These are phyloP conservation scores for Cotesia congregata DNA, from an alignment of 2,888 invertebrate genomes.

Conservation along the genomic window DNA sequence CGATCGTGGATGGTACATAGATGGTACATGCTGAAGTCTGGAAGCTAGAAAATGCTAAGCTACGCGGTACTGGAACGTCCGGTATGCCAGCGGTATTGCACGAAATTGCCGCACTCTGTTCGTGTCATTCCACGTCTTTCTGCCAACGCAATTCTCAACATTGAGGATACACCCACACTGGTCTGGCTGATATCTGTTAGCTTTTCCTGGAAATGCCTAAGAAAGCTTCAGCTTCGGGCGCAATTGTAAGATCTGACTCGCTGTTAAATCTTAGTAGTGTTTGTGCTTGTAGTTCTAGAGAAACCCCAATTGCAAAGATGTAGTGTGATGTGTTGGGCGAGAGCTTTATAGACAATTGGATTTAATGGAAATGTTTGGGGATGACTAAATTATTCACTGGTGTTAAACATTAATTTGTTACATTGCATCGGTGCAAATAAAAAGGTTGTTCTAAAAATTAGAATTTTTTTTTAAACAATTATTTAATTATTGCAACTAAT, in stretches of 20 bases:
- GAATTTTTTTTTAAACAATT: too few species aligned
- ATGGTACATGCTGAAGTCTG: conserved; percentile 27
- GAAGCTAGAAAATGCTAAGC: conserved; percentile 67
- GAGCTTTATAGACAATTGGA: conserved; percentile 12
- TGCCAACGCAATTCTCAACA: conserved; percentile 37
- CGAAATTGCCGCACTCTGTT: conserved; percentile 69
- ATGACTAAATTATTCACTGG: background rate
- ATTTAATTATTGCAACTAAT: too few species aligned
- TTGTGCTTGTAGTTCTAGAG: background rate
- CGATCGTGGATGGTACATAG: background rate
- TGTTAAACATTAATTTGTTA: too few species aligned
- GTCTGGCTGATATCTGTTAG: too few species aligned
- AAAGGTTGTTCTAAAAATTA: too few species aligned
- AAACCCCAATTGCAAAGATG: background rate
- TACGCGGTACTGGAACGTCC: conserved; percentile 65
- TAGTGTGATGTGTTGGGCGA: background rate
- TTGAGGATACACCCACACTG: background rate
- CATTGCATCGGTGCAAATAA: too few species aligned
- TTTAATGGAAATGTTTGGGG: conserved; percentile 3
- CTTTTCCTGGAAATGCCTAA: too few species aligned
- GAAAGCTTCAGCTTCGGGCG: background rate
- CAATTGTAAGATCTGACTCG: background rate
- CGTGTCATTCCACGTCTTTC: conserved; percentile 63
- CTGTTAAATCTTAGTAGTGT: background rate
- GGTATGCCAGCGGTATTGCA: conserved; percentile 68